Conservation (phyloP, 2,888 invertebrate genomes). For the Tinea trinotella region DNA sequence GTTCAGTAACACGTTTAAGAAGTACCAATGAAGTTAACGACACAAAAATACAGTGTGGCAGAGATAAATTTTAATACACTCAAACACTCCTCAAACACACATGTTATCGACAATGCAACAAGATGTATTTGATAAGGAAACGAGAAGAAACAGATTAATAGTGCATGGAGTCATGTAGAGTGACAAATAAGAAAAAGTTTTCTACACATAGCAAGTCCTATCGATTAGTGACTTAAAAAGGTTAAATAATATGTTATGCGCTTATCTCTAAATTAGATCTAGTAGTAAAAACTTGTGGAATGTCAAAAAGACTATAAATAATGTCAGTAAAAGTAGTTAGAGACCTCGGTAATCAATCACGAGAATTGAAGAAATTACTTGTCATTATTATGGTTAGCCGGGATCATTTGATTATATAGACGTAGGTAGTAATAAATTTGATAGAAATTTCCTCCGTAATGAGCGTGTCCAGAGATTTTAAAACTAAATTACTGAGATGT, state of each 20-base stretch:
- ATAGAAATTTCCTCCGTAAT: slow-evolving; percentile 16
- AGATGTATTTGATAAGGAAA: not conserved
- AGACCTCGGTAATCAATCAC: slow-evolving; percentile 11
- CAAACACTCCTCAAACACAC: not conserved
- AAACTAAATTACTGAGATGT: slow-evolving; percentile 4
- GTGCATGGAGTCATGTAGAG: not conserved
- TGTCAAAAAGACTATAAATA: slow-evolving; percentile 15
- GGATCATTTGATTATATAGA: slow-evolving; percentile 18
- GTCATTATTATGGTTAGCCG: slow-evolving; percentile 17
- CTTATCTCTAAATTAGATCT: slow-evolving; percentile 9
- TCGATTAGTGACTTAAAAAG: slow-evolving; percentile 6
- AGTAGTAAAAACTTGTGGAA: slow-evolving; percentile 6
- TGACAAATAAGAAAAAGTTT: not conserved
- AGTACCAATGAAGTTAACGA: slow-evolving; percentile 11
- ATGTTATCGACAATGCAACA: not conserved
- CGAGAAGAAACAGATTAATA: not conserved
- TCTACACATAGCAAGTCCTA: not conserved
- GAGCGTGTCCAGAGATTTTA: slow-evolving; percentile 17
- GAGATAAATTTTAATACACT: not conserved
- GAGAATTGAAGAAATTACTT: slow-evolving; percentile 14
- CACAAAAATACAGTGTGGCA: not conserved
- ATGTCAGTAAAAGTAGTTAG: slow-evolving; percentile 14
- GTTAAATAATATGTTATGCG: slow-evolving; percentile 7
- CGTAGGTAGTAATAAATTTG: slow-evolving; percentile 18
- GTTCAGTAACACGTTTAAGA: slow-evolving; percentile 15